Evolutionary conservation across 2,797 vertebrate species (phyloP), one percentile per base, ranked within the genome.

Genomic region (Pitangus sulphuratus): DNA sequence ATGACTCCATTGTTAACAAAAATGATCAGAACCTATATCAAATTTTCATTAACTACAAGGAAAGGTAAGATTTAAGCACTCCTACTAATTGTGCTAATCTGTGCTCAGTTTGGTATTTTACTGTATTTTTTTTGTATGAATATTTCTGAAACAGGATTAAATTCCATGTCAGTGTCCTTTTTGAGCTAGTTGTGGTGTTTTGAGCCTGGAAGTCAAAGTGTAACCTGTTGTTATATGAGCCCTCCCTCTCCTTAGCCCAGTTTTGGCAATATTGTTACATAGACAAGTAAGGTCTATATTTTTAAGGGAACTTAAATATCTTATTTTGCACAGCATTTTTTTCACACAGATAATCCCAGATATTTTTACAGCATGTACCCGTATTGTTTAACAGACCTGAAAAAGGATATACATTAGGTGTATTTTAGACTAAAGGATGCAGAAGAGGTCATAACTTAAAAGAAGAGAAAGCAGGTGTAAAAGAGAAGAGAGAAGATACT

Each of bases 1-100:
- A 98, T 91, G 99, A 99, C 87, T 99, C 99, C 20, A 97, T 99
- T 94, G 93, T 96, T 84, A 98, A 99, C 96, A 99, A 98, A 97
- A 98, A 98, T 89, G 98, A 99, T 96, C 99, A 98, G 97, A 99
- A 99, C 95, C 98, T 99, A 15, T 98, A 99, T 98, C 98, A 99
- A 98, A 98, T 99, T 98, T 99, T 99, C 97, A 99, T 99, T 96
- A 98, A 97, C 79, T 99, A 99, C 97, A 99, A 99, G 97, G 99
- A 99, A 97, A 99, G 99, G 99, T 99, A 98, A 98, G 77, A 68
- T 88, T 70, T 65, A 40, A 53, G 22, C 35, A 74, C 40, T 83
- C 37, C 39, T 65, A 35, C 9, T 85, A 54, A 58, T 65, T 48
- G 11, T 64, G 50, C 51, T 85, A 78, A 77, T 45, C 31, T 74